phyloP scores from a whole-genome alignment of 2,113 vertebrate species.

The Daboia siamensis region DNA sequence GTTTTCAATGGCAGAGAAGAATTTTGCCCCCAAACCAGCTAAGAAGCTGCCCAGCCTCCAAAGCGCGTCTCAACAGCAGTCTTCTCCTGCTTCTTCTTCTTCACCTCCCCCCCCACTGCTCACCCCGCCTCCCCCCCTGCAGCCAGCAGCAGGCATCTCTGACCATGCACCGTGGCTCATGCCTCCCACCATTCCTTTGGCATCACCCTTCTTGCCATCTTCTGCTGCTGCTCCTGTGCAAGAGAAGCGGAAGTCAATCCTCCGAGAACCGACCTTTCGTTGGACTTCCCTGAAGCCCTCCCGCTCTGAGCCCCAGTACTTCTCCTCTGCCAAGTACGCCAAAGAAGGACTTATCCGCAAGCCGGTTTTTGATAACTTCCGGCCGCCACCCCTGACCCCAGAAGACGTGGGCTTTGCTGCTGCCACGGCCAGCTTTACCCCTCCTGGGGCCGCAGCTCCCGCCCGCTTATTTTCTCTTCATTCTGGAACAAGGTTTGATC shows the following conservation, averaged over 20 bases:
- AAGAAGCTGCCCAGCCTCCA: conserved; percentile 81
- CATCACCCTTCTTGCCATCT: conserved; percentile 80
- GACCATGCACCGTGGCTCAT: conserved; percentile 91
- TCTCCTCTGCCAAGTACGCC: conserved; percentile 98
- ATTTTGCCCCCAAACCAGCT: conserved; percentile 77
- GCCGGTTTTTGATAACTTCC: conserved; percentile 96
- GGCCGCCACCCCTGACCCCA: conserved; percentile 91
- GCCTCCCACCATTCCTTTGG: conserved; percentile 82
- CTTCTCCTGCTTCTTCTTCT: conserved; percentile 67
- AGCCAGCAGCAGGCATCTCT: conserved; percentile 76
- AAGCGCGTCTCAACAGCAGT: conserved; percentile 75
- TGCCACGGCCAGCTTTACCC: conserved; percentile 66
- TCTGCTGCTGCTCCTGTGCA: conserved; percentile 73
- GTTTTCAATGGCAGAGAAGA: conserved; percentile 72
- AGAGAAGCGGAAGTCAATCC: conserved; percentile 92
- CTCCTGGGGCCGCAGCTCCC: conserved; percentile 69
- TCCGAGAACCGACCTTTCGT: conserved; percentile 92
- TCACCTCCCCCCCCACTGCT: conserved; percentile 89
- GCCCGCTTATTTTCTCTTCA: conserved; percentile 84
- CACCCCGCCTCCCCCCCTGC: conserved; percentile 79
- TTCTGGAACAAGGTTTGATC: conserved; percentile 83
- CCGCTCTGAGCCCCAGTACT: conserved; percentile 87
- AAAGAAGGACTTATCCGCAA: conserved; percentile 98
- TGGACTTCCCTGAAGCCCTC: conserved; percentile 91
- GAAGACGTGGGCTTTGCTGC: conserved; percentile 90